Evolutionary conservation across 92 coral and sea anemone genomes (phyloP), one percentile per base, ranked within the genome.

Genomic region (Parazoanthus darwini): DNA sequence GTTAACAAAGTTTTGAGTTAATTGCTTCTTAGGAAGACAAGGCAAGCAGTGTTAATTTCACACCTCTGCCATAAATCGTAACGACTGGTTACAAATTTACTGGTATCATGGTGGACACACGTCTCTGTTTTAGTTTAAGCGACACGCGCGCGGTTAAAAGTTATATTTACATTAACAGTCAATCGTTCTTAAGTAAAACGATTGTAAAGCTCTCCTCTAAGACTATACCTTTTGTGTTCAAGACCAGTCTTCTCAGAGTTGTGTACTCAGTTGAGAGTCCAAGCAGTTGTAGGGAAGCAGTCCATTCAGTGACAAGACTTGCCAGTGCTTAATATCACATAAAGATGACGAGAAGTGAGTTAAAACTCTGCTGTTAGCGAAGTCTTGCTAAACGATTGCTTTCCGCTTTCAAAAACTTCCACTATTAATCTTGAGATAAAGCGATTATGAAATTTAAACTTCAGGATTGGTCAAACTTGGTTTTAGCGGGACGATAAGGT

Each of bases 211-310:
- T 6, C 63, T 82, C 37, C 58, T 18, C 18, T 37, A 82, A 8
- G 18, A 15, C 72, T 71, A 37, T 82, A 82, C 86, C 86, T 82
- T 82, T 38, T 63, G 74, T 63, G 72, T 82, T 82, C 58, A 39
- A 65, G 51, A 81, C 51, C 73, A 39, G 33, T 82, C 86, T 38
- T 66, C 18, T 63, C 74, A 8, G 85, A 13, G 46, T 23, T 82
- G 86, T 29, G 22, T 65, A 63, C 37, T 37, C 54, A 80, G 37
- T 18, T 80, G 85, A 54, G 85, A 33, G 85, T 39, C 86, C 58
- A 36, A n/a, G 86, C 20, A 8, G 36, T 63, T 37, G 37, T 14
- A 37, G 35, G 48, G 35, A 56, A 80, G 43, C 6, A 7, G 37
- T 46, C 51, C 81, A 78, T 78, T 44, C 16, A 78, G 50, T 26